Conservation (phyloP, 1,140 invertebrate species). For the Drosophila ambigua region DNA sequence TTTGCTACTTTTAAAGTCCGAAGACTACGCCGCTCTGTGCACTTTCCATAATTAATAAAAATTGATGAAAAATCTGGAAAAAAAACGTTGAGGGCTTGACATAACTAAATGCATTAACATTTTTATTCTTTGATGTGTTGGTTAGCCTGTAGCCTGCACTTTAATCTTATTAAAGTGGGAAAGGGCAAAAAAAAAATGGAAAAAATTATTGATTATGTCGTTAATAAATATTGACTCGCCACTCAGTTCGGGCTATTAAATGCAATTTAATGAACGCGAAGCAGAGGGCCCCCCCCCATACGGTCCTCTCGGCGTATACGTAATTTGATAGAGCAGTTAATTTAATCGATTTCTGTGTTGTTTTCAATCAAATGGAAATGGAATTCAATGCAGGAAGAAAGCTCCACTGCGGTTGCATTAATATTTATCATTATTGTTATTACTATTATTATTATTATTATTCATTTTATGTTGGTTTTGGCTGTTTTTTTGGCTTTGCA, state of each 20-base stretch:
- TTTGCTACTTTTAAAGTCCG: too few species aligned
- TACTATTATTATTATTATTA: conserved; percentile 15
- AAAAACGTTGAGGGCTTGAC: conserved; percentile 14
- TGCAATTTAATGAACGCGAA: conserved; percentile 59
- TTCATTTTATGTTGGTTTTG: too few species aligned
- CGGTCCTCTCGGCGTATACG: conserved; percentile 41
- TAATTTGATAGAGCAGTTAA: conserved; percentile 66
- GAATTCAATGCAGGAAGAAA: conserved; percentile 25
- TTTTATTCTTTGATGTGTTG: conserved; percentile 24
- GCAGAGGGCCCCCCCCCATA: conserved; percentile 10
- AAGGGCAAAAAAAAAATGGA: conserved; percentile 9
- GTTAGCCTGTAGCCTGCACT: conserved; percentile 30
- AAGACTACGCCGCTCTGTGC: too few species aligned
- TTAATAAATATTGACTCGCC: conserved; percentile 76
- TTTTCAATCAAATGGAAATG: conserved; percentile 54
- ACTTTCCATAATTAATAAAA: too few species aligned
- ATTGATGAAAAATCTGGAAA: conserved; percentile 9
- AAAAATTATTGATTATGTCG: conserved; percentile 72
- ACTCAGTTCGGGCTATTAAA: conserved; percentile 65
- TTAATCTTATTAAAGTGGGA: conserved; percentile 63
- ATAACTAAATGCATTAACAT: conserved; percentile 68
- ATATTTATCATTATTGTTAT: conserved; percentile 54
- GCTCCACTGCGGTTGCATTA: conserved; percentile 44
- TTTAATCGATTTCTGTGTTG: conserved; percentile 50
- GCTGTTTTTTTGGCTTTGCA: conserved; percentile 16